These are phyloP conservation scores for Anastrepha ludens DNA, from an alignment of 1,140 invertebrate species.

Conservation along the genomic window DNA sequence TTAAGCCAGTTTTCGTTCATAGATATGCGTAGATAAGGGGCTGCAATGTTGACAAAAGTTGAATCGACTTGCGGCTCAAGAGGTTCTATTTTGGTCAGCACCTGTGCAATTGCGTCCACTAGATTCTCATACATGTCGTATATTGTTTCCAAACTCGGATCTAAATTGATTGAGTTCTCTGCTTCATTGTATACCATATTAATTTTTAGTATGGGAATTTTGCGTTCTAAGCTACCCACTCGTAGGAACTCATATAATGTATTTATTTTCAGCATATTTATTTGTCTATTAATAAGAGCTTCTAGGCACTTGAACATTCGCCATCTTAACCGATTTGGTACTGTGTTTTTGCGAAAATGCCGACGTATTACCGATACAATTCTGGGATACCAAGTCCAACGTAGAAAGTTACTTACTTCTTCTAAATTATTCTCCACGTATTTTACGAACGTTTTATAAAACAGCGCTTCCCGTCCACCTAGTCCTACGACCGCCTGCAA, in stretches of 20 bases:
- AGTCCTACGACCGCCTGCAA: constrained; percentile 71
- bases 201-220: constrained; percentile 76
- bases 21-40: constrained; percentile 69
- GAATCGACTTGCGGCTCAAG: constrained; percentile 74
- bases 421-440: constrained; percentile 71
- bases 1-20: constrained; percentile 65
- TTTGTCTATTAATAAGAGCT: constrained; percentile 76
- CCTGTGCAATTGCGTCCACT: constrained; percentile 72
- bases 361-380: constrained; percentile 71
- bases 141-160: constrained; percentile 72
- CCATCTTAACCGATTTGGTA: constrained; percentile 65
- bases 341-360: constrained; percentile 67
- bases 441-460: constrained; percentile 71
- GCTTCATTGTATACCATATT: constrained; percentile 72
- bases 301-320: constrained; percentile 70
- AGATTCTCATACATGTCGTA: constrained; percentile 70
- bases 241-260: constrained; percentile 76
- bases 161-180: constrained; percentile 66
- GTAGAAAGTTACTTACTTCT: constrained; percentile 70
- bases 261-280: constrained; percentile 75
- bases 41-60: constrained; percentile 57
- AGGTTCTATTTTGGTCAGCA: constrained; percentile 73
- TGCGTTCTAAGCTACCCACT: constrained; percentile 71
- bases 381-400: constrained; percentile 73
- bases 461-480: constrained; percentile 63